phyloP scores from a whole-genome alignment of 2,113 vertebrate genomes.

The Alligator sinensis region DNA sequence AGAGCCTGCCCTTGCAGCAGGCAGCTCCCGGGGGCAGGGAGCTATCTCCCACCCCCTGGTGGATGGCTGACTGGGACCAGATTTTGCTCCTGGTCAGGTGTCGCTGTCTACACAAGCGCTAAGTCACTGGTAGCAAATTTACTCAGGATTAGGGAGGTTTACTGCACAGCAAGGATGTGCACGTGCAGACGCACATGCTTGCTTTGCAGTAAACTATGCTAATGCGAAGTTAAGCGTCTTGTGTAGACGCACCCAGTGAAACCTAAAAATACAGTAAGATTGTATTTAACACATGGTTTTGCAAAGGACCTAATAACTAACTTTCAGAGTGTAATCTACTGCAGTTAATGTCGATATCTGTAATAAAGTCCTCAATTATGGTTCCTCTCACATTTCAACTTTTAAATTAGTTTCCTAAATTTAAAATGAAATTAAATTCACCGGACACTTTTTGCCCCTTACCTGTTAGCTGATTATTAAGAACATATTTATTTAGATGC shows the following conservation, averaged over 20 bases:
- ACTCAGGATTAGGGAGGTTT: background rate
- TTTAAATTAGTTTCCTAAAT: background rate
- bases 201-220: too few relatives aligned
- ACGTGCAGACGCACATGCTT: too few relatives aligned
- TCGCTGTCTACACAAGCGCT: fast-evolving
- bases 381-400: background rate
- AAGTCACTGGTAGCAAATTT: background rate
- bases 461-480: background rate
- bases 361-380: fast-evolving
- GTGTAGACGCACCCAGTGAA: background rate
- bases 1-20: too few relatives aligned
- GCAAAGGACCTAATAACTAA: background rate
- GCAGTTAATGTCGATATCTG: background rate
- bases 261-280: background rate
- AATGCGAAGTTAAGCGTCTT: too few relatives aligned
- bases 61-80: too few relatives aligned
- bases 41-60: too few relatives aligned
- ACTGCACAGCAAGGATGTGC: too few relatives aligned
- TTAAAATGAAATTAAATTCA: background rate
- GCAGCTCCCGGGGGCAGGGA: too few relatives aligned
- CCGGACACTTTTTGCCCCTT: background rate
- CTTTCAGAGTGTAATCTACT: background rate
- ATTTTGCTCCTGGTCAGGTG: fast-evolving
- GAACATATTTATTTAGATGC: constrained; percentile 10
- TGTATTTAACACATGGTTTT: background rate